A percentile compares a stretch with the other conserved stretches of the same genome.
Conservation (phyloP, 2,797 vertebrate species). For the Bryconaethiops microstoma region DNA sequence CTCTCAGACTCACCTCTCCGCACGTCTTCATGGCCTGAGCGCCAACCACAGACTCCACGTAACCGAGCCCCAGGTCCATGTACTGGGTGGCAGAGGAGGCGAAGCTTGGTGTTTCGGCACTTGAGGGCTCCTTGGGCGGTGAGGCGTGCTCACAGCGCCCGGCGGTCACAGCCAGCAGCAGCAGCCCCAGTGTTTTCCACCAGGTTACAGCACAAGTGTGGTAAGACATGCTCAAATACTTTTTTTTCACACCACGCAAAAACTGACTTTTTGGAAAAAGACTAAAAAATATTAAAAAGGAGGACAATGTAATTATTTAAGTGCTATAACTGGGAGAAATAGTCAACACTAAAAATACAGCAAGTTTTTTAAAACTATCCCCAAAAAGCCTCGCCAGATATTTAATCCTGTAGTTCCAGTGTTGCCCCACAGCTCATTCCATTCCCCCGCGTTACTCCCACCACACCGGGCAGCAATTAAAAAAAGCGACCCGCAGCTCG, state of each 20-base stretch:
- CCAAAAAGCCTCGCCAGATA: too few relatives aligned
- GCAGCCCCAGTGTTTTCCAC: constrained; percentile 43
- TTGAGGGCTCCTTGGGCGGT: neutral
- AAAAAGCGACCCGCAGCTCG: constrained; percentile 46
- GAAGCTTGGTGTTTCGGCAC: constrained; percentile 57
- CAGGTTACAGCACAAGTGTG: constrained; percentile 47
- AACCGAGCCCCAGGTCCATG: constrained; percentile 66
- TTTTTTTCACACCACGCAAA: neutral
- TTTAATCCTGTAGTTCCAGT: too few relatives aligned
- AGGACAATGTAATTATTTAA: too few relatives aligned
- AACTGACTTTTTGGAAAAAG: neutral
- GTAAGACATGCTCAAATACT: constrained; percentile 30
- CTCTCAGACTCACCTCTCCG: constrained; percentile 65
- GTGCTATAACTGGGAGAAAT: too few relatives aligned
- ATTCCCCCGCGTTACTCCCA: neutral
- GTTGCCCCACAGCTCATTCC: too few relatives aligned
- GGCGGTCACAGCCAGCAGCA: constrained; percentile 48
- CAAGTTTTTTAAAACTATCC: too few relatives aligned
- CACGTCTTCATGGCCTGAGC: constrained; percentile 67
- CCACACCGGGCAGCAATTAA: neutral
- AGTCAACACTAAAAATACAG: too few relatives aligned
- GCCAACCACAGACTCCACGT: constrained; percentile 74
- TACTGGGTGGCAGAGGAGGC: constrained; percentile 61
- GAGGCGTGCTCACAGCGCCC: constrained; percentile 51
- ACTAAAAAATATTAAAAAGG: too few relatives aligned